Conservation (phyloP, 2,797 vertebrate genomes). For the Bradypodion ventrale region DNA sequence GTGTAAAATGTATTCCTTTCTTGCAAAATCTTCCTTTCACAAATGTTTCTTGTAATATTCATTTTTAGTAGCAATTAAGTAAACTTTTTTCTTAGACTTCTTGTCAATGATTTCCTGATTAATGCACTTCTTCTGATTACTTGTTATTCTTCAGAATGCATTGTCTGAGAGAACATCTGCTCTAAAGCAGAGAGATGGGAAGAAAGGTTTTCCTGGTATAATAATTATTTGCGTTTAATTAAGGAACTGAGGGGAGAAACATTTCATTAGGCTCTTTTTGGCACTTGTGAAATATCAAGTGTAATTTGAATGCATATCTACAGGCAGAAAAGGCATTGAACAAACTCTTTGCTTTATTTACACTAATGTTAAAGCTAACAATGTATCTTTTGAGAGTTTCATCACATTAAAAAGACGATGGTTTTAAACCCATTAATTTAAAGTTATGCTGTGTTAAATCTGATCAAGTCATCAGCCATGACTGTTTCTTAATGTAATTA, state of each 20-base stretch:
- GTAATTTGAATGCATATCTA: not conserved
- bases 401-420: no score
- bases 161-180: conserved; percentile 12
- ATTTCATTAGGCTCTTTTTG: not conserved
- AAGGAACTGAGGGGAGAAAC: not conserved
- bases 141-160: conserved; percentile 2
- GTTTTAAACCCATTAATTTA: no score
- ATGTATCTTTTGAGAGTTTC: not conserved
- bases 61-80: conserved; percentile 19
- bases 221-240: conserved; percentile 16
- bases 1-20: not conserved
- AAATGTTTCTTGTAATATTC: conserved; percentile 5
- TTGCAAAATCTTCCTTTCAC: conserved; percentile 2
- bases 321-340: not conserved
- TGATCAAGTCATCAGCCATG: no score
- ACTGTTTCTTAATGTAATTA: no score
- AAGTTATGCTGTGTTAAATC: no score
- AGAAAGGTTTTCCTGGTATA: not conserved
- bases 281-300: not conserved
- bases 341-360: no score
- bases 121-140: not conserved
- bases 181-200: not conserved
- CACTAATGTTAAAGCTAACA: no score
- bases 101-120: not conserved
- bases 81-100: not conserved